Percentiles rank a stretch among this genome's conserved stretches.
Evolutionary conservation across 1,140 invertebrate species (phyloP).

Genomic region (Lasioglossum baleicum): DNA sequence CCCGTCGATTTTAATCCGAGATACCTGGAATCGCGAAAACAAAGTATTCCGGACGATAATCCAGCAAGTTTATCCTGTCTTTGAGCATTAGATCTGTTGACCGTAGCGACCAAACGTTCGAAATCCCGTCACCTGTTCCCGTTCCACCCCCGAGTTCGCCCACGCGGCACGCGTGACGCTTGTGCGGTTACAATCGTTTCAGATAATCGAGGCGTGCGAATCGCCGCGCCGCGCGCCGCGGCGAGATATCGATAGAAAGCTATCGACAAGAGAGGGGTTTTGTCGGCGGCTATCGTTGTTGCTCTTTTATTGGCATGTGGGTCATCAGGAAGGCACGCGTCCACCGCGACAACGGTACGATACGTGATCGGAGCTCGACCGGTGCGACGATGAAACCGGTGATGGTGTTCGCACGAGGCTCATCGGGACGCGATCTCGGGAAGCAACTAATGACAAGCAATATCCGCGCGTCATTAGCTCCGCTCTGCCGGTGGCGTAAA

Average conservation of each 20-base stretch:
- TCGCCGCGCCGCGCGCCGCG: no score
- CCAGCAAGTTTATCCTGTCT: no score
- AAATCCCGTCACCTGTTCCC: no score
- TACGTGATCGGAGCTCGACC: slow-evolving; percentile 33
- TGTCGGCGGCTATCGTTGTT: background rate
- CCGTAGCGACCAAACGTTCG: no score
- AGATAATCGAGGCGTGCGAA: slow-evolving; percentile 12
- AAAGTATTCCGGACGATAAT: no score
- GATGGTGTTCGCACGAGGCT: slow-evolving; percentile 47
- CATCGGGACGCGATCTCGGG: slow-evolving; percentile 6
- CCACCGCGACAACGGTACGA: background rate
- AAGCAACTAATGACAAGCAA: slow-evolving; percentile 14
- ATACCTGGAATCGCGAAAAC: no score
- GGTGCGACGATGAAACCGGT: background rate
- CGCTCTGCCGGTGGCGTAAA: slow-evolving; percentile 17
- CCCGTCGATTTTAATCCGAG: no score
- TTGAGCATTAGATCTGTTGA: no score
- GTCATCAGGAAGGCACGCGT: slow-evolving; percentile 2
- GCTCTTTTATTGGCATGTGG: slow-evolving; percentile 16
- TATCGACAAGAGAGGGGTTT: background rate
- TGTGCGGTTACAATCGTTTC: background rate
- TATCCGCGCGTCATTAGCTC: background rate
- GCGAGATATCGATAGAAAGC: background rate
- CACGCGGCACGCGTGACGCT: background rate
- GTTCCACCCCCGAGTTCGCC: background rate